phyloP scores from a whole-genome alignment of 2,888 invertebrate genomes.

The Campoletis raptor region DNA sequence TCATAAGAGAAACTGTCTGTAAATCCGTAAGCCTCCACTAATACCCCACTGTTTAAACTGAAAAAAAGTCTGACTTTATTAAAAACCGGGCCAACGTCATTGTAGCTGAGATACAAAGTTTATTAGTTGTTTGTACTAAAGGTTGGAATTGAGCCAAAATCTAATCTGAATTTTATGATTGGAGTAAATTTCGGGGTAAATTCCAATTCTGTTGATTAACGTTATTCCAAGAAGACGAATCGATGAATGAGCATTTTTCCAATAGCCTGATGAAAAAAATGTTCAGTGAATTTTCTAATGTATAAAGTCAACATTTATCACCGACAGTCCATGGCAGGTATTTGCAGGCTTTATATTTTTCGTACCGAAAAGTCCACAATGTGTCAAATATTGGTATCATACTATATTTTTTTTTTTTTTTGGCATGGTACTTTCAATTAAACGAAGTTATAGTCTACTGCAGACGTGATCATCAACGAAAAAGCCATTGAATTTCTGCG shows the following conservation, averaged over 20 bases:
- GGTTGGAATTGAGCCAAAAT: background rate
- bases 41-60: background rate
- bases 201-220: conserved; percentile 4
- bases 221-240: background rate
- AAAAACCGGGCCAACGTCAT: background rate
- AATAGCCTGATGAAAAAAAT: background rate
- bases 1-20: background rate
- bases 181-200: background rate
- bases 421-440: background rate
- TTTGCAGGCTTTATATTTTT: background rate
- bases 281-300: background rate
- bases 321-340: background rate
- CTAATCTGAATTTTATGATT: background rate
- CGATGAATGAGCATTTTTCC: background rate
- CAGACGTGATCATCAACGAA: background rate
- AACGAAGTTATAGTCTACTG: background rate
- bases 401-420: background rate
- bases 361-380: background rate
- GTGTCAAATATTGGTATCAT: background rate
- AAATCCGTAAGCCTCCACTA: background rate
- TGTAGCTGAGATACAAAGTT: background rate
- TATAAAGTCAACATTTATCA: background rate
- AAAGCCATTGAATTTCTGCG: background rate
- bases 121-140: background rate
- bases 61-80: background rate